Conservation (phyloP, 2,113 vertebrate species). For the Mystacornis crossleyi region DNA sequence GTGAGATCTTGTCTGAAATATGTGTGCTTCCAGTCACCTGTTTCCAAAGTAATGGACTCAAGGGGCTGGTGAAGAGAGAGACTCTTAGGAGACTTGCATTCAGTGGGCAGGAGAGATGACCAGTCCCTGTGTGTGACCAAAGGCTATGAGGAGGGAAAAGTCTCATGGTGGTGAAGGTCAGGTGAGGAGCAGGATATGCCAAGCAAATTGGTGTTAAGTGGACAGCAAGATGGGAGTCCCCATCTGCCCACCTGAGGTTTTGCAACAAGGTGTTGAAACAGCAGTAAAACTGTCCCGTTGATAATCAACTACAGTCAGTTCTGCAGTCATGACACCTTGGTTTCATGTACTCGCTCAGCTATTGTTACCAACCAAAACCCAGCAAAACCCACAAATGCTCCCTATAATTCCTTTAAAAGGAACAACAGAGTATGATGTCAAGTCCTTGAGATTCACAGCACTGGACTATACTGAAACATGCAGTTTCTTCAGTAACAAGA, state of each 20-base stretch:
- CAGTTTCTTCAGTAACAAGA: not conserved
- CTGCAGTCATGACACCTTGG: not conserved
- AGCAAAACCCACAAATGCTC: not conserved
- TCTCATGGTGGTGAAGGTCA: fast-evolving
- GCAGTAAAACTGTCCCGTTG: not conserved
- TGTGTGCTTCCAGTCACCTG: fast-evolving
- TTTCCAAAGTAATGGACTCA: not conserved
- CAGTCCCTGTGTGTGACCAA: not conserved
- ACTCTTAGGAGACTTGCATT: not conserved
- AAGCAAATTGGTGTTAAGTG: not conserved
- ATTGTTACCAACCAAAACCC: not conserved
- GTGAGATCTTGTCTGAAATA: not conserved
- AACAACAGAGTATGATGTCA: not conserved
- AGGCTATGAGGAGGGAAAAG: not conserved
- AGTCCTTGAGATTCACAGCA: not conserved
- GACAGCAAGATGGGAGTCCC: not conserved
- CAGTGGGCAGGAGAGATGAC: not conserved
- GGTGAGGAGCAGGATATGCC: not conserved
- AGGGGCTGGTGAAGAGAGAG: not conserved
- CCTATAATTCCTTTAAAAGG: not conserved
- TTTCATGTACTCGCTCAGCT: fast-evolving
- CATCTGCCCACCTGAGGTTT: not conserved
- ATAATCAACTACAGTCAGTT: not conserved
- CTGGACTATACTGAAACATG: not conserved
- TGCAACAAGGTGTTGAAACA: not conserved